Evolutionary conservation across 2,888 invertebrate species (phyloP).

Genomic region (Bhutanitis thaidina): DNA sequence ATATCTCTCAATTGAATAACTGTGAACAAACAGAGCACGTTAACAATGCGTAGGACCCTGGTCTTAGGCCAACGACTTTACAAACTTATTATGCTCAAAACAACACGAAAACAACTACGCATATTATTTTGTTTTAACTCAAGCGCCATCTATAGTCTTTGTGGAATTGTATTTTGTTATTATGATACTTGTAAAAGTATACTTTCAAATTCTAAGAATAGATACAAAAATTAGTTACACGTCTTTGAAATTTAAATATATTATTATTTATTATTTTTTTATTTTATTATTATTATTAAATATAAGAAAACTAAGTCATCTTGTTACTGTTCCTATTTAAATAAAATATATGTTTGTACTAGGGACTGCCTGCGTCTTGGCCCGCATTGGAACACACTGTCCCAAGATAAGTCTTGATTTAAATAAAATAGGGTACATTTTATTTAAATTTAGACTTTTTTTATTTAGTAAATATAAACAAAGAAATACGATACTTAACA

Average conservation of each 20-base stretch:
- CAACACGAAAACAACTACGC: constrained; percentile 4
- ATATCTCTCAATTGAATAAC: not conserved
- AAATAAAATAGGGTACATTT: too few species aligned
- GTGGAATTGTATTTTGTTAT: constrained; percentile 3
- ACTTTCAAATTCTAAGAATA: not conserved
- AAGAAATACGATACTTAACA: too few species aligned
- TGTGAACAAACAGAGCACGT: not conserved
- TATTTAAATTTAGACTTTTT: too few species aligned
- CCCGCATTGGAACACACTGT: too few species aligned
- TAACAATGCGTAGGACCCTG: not conserved
- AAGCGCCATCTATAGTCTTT: not conserved
- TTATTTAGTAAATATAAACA: too few species aligned
- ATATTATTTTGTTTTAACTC: constrained; percentile 6
- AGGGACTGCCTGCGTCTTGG: too few species aligned
- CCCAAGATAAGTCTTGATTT: too few species aligned
- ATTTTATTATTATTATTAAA: too few species aligned
- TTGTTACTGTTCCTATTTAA: too few species aligned
- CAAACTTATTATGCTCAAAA: constrained; percentile 6
- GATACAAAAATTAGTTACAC: not conserved
- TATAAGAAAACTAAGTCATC: too few species aligned
- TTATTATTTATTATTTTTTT: too few species aligned
- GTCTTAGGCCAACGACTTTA: constrained; percentile 3
- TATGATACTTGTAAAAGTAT: constrained; percentile 1
- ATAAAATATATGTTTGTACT: too few species aligned
- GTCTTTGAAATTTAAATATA: not conserved